Conservation (phyloP, 2,113 vertebrate genomes). For the Stegostoma tigrinum region DNA sequence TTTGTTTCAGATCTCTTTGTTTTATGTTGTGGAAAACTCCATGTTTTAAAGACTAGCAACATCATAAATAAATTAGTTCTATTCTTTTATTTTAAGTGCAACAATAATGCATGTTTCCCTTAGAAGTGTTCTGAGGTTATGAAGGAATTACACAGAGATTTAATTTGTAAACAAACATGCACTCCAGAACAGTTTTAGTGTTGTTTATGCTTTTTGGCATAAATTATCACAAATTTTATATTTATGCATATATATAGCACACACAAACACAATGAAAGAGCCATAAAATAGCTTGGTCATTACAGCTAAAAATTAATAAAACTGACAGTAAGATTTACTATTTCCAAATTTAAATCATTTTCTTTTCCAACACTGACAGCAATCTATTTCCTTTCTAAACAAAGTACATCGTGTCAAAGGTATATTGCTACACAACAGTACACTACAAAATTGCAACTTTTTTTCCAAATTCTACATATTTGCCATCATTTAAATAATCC, state of each 20-base stretch:
- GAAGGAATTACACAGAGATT: neutral
- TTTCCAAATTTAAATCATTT: conserved; percentile 3
- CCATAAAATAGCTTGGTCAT: conserved; percentile 17
- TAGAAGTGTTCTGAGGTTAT: neutral
- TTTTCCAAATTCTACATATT: conserved; percentile 19
- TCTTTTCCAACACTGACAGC: conserved; percentile 10
- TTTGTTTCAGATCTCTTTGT: no score
- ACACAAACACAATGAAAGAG: conserved; percentile 33
- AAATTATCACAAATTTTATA: conserved; percentile 30
- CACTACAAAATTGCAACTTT: conserved; percentile 24
- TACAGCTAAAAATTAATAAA: neutral
- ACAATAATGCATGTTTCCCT: neutral
- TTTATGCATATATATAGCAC: neutral
- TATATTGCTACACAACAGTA: conserved; percentile 26
- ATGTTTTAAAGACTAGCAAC: neutral
- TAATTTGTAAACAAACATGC: neutral
- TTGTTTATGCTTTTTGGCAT: conserved; percentile 21
- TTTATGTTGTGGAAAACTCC: no score
- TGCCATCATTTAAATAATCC: conserved; percentile 15
- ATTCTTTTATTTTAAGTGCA: neutral
- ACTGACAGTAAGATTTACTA: neutral
- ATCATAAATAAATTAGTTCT: neutral
- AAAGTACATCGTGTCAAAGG: conserved; percentile 23
- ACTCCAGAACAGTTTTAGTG: conserved; percentile 33
- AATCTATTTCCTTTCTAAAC: conserved; percentile 14